phyloP scores from a whole-genome alignment of 2,888 invertebrate genomes.

The Salticus scenicus region DNA sequence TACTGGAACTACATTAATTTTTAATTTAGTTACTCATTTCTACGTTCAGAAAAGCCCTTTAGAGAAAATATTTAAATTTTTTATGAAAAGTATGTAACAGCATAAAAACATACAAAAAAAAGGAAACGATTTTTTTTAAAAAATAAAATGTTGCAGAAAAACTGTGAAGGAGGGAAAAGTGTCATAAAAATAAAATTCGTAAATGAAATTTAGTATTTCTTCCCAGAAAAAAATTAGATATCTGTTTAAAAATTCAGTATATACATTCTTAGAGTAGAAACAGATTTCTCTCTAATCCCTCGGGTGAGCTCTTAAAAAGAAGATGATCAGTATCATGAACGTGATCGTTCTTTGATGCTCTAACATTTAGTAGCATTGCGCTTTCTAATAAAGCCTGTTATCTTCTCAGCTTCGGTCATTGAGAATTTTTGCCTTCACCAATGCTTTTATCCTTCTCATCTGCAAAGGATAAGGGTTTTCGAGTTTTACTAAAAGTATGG shows the following conservation, averaged over 20 bases:
- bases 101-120: too few relatives aligned
- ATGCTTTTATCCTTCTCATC: background rate
- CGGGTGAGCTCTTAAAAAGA: background rate
- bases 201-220: background rate
- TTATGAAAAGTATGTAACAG: too few relatives aligned
- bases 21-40: too few relatives aligned
- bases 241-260: background rate
- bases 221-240: background rate
- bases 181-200: background rate
- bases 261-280: background rate
- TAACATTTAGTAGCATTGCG: conserved; percentile 6
- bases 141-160: background rate
- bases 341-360: background rate
- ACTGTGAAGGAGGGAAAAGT: background rate
- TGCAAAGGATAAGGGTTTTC: background rate
- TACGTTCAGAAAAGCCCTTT: too few relatives aligned
- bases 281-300: background rate
- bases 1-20: too few relatives aligned
- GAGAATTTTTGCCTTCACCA: background rate
- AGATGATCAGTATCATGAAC: background rate
- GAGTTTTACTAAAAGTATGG: background rate
- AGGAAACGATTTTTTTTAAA: too few relatives aligned
- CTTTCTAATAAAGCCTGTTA: background rate
- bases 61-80: too few relatives aligned
- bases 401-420: background rate